Evolutionary conservation across 2,888 invertebrate genomes (phyloP).

Genomic region (Hypena proboscidalis): DNA sequence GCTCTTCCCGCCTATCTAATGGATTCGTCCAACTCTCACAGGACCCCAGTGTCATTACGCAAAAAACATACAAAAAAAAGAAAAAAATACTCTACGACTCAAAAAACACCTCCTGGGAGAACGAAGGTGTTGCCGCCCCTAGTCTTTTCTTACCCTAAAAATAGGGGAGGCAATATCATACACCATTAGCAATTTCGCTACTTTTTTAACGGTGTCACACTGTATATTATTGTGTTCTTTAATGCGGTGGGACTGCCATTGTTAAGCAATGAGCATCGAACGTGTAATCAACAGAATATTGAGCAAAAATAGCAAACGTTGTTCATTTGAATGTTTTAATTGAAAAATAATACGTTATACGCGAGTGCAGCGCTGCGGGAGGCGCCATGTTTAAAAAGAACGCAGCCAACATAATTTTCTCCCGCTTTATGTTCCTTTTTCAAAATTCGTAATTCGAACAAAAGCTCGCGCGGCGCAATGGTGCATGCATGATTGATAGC

Average conservation of each 20-base stretch:
- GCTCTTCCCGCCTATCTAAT: slow-evolving; percentile 82
- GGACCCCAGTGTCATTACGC: slow-evolving; percentile 81
- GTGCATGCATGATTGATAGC: slow-evolving; percentile 84
- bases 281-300: slow-evolving; percentile 19
- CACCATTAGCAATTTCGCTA: slow-evolving; percentile 85
- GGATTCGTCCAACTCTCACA: slow-evolving; percentile 83
- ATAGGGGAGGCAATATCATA: slow-evolving; percentile 86
- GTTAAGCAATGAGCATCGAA: slow-evolving; percentile 27
- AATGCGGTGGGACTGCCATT: slow-evolving; percentile 38
- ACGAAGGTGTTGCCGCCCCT: slow-evolving; percentile 81
- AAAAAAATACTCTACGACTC: slow-evolving; percentile 60
- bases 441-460: slow-evolving; percentile 81
- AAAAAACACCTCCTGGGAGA: slow-evolving; percentile 80
- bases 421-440: slow-evolving; percentile 77
- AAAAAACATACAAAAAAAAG: slow-evolving; percentile 64
- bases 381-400: slow-evolving; percentile 72
- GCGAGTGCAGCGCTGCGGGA: slow-evolving; percentile 64
- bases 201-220: slow-evolving; percentile 85
- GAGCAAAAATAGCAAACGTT: slow-evolving; percentile 43
- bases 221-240: slow-evolving; percentile 63
- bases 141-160: slow-evolving; percentile 79
- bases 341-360: slow-evolving; percentile 68
- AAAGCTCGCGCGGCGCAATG: slow-evolving; percentile 81
- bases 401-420: slow-evolving; percentile 75
- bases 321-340: slow-evolving; percentile 71